Evolutionary conservation across 2,113 vertebrate species (phyloP).

Genomic region (Chionodraco myersi): DNA sequence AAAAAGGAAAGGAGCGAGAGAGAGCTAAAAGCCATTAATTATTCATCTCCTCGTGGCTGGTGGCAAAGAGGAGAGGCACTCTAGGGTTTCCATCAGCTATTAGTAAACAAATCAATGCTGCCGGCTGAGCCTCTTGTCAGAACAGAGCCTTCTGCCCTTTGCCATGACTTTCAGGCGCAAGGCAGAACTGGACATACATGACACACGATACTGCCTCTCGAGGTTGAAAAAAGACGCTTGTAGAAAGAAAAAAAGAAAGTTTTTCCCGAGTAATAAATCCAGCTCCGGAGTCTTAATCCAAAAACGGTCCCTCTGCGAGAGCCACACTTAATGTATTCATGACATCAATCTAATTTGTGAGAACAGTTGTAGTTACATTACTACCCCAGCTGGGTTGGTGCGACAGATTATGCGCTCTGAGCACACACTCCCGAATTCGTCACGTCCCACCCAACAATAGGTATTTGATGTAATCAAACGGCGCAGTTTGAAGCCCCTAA

Average conservation of each 20-base stretch:
- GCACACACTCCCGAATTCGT: constrained; percentile 61
- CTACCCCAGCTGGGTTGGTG: constrained; percentile 56
- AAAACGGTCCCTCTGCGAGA: constrained; percentile 30
- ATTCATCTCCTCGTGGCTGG: constrained; percentile 81
- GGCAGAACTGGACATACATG: constrained; percentile 59
- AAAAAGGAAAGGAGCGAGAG: constrained; percentile 54
- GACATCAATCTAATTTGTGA: constrained; percentile 69
- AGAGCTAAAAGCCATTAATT: constrained; percentile 84
- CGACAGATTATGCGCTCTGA: constrained; percentile 61
- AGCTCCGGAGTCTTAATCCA: constrained; percentile 41
- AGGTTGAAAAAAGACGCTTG: constrained; percentile 31
- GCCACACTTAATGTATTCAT: constrained; percentile 62
- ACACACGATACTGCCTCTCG: constrained; percentile 54
- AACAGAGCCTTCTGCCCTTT: constrained; percentile 80
- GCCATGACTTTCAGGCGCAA: constrained; percentile 73
- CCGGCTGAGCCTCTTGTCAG: constrained; percentile 77
- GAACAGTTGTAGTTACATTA: constrained; percentile 69
- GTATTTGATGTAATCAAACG: constrained; percentile 78
- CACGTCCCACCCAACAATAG: constrained; percentile 69
- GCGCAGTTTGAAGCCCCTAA: constrained; percentile 77
- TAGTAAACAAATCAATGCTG: constrained; percentile 88
- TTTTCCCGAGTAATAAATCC: constrained; percentile 36
- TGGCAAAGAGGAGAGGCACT: constrained; percentile 81
- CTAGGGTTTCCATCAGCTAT: constrained; percentile 84
- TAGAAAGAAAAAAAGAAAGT: constrained; percentile 20